Base-by-base conservation (phyloP, 2,888 invertebrate genomes). In the Acanthosepion lycidas region DNA sequence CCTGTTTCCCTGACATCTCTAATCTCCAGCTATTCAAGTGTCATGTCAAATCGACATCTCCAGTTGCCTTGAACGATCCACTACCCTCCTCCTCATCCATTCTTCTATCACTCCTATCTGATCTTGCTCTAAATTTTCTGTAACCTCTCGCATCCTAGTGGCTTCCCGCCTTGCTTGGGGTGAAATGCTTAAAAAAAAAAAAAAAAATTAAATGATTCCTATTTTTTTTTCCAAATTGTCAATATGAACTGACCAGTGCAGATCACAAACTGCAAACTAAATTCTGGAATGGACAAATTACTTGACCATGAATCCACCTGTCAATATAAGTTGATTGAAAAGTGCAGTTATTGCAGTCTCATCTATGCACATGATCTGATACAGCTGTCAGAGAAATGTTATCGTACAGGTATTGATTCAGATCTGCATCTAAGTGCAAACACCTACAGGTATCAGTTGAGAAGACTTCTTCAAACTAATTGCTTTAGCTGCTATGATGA, bases 401-500 rank as follows among this genome's bases (percentile, higher is more conserved):
- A 78, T 78, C n/a, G 12, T 18, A 33, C n/a, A 78, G n/a, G 15
- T 78, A 78, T 78, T 33, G 33, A 78, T 78, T 78, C 78, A 59
- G 23, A 59, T 59, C 59, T 23, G 59, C 59, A n/a, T 78, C 78
- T 33, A 33, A 78, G 78, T 78, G 78, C 78, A 78, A 78, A 78
- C 78, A n/a, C n/a, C 78, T 78, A 15, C n/a, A 78, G 78, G 78
- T 15, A 15, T 23, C n/a, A n/a, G 78, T 33, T 78, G 78, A n/a
- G n/a, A n/a, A 78, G 78, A 78, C 78, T 78, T 78, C 78, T 78
- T 78, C n/a, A 78, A 78, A 78, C 78, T 78, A 78, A 78, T 78
- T 78, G 78, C 78, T 78, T 78, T 78, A 78, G 33, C 78, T n/a
- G n/a, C 78, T 78, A 12, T 33, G 78, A 78, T 78, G 78, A 78